Percentiles rank a stretch among this genome's conserved stretches.
Conservation (phyloP, 2,797 vertebrate species). For the Channa striata region DNA sequence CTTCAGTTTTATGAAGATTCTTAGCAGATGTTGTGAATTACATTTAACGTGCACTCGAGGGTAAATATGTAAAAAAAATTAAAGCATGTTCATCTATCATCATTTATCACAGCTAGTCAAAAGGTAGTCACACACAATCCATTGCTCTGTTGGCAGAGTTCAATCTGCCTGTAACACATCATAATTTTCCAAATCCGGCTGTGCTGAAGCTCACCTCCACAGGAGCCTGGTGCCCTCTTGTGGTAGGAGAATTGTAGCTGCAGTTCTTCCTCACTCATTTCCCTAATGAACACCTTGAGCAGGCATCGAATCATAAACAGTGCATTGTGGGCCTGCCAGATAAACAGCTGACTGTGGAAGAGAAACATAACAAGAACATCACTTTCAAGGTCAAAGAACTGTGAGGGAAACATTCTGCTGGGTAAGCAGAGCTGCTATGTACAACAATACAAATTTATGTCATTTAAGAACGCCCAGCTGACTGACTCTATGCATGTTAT, state of each 20-base stretch:
- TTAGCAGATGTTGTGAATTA: conserved; percentile 8
- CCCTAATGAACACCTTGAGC: conserved; percentile 95
- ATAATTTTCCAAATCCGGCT: neutral
- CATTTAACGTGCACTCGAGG: neutral
- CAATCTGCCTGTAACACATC: neutral
- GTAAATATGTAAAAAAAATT: neutral
- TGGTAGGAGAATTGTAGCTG: conserved; percentile 93
- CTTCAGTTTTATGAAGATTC: too few species aligned
- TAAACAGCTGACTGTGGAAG: conserved; percentile 93
- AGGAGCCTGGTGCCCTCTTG: conserved; percentile 88
- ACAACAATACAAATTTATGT: neutral
- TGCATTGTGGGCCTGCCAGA: conserved; percentile 99
- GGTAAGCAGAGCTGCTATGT: neutral
- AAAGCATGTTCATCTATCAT: neutral
- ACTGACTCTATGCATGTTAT: neutral
- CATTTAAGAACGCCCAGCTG: conserved; percentile 6
- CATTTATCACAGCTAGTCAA: neutral
- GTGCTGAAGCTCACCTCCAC: conserved; percentile 81
- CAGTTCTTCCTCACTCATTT: conserved; percentile 93
- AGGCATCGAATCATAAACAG: conserved; percentile 96
- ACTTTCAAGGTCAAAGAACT: conserved; percentile 9
- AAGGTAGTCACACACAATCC: neutral
- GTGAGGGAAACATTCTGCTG: neutral
- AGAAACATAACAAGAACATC: conserved; percentile 55
- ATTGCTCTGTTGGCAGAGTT: neutral